Evolutionary conservation across 1,140 invertebrate species (phyloP).

Genomic region (Ditylenchus dipsaci): DNA sequence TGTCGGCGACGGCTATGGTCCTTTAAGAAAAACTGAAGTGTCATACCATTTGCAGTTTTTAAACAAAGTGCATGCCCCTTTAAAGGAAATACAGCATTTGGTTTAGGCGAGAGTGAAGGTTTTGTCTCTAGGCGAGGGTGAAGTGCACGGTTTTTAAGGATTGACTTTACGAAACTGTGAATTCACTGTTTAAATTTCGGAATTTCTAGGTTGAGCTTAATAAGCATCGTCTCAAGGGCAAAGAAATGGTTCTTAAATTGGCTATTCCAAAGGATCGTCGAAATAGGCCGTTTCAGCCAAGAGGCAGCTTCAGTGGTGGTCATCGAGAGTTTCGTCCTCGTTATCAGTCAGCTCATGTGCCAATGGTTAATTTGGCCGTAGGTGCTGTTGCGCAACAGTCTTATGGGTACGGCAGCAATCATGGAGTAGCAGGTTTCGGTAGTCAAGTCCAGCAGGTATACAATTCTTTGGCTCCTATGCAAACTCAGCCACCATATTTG

Average conservation of each 20-base stretch:
- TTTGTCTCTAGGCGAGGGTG: too few relatives aligned
- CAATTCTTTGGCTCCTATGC: slow-evolving; percentile 10
- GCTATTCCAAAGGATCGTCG: slow-evolving; percentile 39
- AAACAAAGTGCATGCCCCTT: too few relatives aligned
- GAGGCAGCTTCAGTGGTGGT: neutral
- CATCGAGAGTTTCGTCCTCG: neutral
- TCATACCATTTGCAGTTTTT: too few relatives aligned
- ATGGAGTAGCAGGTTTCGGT: slow-evolving; percentile 31
- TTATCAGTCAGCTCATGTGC: slow-evolving; percentile 3
- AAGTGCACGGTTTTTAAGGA: too few relatives aligned
- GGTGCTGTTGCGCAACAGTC: slow-evolving; percentile 3
- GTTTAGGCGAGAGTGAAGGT: too few relatives aligned
- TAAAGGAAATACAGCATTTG: too few relatives aligned
- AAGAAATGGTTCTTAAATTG: slow-evolving; percentile 47
- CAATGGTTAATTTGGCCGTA: neutral
- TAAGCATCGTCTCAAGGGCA: slow-evolving; percentile 38
- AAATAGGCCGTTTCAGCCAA: neutral
- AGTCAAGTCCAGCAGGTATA: neutral
- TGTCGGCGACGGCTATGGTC: too few relatives aligned
- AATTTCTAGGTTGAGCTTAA: slow-evolving; percentile 49
- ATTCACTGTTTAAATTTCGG: slow-evolving; percentile 4
- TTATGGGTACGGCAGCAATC: slow-evolving; percentile 15
- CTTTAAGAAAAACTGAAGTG: too few relatives aligned
- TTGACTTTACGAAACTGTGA: too few relatives aligned
- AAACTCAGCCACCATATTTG: slow-evolving; percentile 12